These are phyloP conservation scores for Tipula unca DNA, from an alignment of 2,888 invertebrate species.

Conservation along the genomic window DNA sequence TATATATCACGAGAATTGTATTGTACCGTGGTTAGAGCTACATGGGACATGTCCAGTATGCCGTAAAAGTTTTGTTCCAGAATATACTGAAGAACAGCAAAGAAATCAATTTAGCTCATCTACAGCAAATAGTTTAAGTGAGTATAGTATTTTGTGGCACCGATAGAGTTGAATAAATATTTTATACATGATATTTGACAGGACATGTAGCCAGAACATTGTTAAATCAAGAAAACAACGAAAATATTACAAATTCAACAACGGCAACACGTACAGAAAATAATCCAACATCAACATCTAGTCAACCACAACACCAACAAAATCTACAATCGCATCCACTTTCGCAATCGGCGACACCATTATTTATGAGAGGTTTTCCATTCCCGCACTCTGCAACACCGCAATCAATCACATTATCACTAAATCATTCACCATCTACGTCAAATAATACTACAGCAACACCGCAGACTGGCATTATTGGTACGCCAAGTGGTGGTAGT, in stretches of 20 bases:
- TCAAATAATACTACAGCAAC: neutral
- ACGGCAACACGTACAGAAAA: neutral
- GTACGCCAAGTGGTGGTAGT: neutral
- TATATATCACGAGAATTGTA: constrained; percentile 86
- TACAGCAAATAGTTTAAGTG: constrained; percentile 27
- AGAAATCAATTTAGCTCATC: constrained; percentile 16
- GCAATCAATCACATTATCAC: neutral
- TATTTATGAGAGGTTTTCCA: constrained; percentile 25
- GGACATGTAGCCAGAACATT: constrained; percentile 22
- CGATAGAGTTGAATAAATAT: neutral
- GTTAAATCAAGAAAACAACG: constrained; percentile 10
- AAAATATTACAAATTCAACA: constrained; percentile 19
- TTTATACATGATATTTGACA: neutral
- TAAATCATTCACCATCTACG: neutral
- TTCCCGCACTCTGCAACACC: constrained; percentile 18
- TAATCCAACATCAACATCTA: constrained; percentile 23
- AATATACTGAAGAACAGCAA: constrained; percentile 36
- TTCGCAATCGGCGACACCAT: constrained; percentile 22
- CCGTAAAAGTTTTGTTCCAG: constrained; percentile 61
- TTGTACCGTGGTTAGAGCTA: constrained; percentile 91
- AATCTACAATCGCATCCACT: constrained; percentile 21
- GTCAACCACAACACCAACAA: constrained; percentile 23
- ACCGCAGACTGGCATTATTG: neutral
- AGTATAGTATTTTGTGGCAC: constrained; percentile 21
- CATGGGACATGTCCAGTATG: constrained; percentile 96